Evolutionary conservation across 2,888 invertebrate genomes (phyloP).

Genomic region (Ophraella communa): DNA sequence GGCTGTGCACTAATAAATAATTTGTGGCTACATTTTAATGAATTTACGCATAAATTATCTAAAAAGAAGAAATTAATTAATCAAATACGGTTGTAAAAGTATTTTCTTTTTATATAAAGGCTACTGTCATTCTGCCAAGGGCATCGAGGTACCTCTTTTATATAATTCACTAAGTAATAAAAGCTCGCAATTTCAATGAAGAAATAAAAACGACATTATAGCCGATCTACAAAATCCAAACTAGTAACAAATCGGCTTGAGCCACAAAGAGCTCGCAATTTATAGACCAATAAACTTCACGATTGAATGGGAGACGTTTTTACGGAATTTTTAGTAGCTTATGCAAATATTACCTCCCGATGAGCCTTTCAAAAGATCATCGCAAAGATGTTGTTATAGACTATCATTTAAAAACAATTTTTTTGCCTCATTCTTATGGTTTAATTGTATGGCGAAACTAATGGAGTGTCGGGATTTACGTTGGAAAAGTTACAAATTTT

Average conservation of each 20-base stretch:
- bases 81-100: too few relatives aligned
- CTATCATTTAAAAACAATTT: neutral
- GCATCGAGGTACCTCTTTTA: neutral
- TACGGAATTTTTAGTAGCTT: constrained; percentile 11
- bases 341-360: constrained; percentile 24
- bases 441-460: neutral
- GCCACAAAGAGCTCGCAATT: constrained; percentile 4
- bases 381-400: neutral
- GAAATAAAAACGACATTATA: neutral
- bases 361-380: neutral
- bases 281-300: constrained; percentile 5
- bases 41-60: too few relatives aligned
- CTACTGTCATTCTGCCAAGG: too few relatives aligned
- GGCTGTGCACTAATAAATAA: too few relatives aligned
- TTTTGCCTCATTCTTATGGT: too few relatives aligned
- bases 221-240: constrained; percentile 1
- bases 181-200: neutral
- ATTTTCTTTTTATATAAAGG: too few relatives aligned
- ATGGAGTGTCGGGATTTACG: neutral
- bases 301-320: constrained; percentile 4
- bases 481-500: too few relatives aligned
- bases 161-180: neutral
- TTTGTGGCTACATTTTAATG: too few relatives aligned
- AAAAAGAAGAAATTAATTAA: too few relatives aligned
- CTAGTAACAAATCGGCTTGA: neutral